Conservation (phyloP, 2,797 vertebrate species). For the Phaenicophaeus curvirostris region DNA sequence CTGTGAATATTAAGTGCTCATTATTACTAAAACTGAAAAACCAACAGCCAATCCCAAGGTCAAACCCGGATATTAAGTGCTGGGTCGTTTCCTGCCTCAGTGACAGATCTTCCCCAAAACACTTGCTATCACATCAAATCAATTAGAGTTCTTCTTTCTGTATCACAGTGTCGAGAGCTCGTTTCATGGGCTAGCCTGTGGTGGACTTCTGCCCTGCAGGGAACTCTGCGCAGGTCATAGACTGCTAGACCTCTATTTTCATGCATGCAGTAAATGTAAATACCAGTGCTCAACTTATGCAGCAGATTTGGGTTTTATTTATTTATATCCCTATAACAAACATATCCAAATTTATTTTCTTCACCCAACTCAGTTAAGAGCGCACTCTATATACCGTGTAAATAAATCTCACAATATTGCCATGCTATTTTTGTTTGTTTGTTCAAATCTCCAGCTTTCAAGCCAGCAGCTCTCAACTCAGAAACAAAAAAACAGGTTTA, state of each 20-base stretch:
- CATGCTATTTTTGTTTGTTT: conserved; percentile 18
- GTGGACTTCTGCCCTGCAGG: not conserved
- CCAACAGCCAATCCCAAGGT: not conserved
- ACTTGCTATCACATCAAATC: not conserved
- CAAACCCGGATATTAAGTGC: not conserved
- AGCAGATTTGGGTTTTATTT: not conserved
- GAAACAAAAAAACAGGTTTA: conserved; percentile 40
- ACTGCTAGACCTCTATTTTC: not conserved
- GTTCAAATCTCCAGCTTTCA: conserved; percentile 15
- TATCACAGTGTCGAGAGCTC: not conserved
- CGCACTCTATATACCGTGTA: conserved; percentile 12
- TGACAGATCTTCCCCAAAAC: not conserved
- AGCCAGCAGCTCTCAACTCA: conserved; percentile 23
- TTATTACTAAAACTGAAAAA: conserved; percentile 27
- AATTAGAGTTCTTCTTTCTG: not conserved
- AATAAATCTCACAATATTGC: conserved; percentile 36
- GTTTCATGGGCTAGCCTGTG: rapidly evolving
- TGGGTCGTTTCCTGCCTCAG: not conserved
- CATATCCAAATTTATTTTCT: conserved; percentile 14
- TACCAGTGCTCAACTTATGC: not conserved
- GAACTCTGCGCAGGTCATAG: not conserved
- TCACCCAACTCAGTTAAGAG: conserved; percentile 38
- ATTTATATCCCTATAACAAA: conserved; percentile 24
- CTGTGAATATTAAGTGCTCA: conserved; percentile 25
- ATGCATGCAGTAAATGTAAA: not conserved